These are phyloP conservation scores for Paramormyrops hopkinsi DNA, from an alignment of 2,797 vertebrate genomes.

Conservation along the genomic window DNA sequence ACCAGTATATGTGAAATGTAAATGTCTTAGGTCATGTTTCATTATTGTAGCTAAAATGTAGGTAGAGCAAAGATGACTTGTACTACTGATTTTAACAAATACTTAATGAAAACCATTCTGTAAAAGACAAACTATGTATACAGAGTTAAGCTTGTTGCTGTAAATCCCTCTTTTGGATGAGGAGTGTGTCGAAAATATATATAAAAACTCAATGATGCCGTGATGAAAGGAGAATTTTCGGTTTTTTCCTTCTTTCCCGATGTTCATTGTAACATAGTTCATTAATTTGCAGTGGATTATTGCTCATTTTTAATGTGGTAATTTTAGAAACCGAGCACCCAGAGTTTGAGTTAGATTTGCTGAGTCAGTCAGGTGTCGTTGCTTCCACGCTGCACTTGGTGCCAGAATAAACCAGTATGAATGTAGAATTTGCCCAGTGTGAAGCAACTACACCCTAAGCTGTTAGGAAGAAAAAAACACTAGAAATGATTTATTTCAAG, in stretches of 20 bases:
- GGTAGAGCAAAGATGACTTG: conserved; percentile 78
- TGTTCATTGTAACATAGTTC: conserved; percentile 77
- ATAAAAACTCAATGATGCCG: conserved; percentile 68
- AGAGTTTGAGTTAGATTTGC: conserved; percentile 71
- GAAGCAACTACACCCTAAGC: conserved; percentile 64
- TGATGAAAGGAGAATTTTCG: conserved; percentile 64
- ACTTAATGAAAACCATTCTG: conserved; percentile 61
- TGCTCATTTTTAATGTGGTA: conserved; percentile 84
- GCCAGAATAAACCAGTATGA: conserved; percentile 80
- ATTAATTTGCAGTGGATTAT: conserved; percentile 75
- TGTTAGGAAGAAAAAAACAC: conserved; percentile 55
- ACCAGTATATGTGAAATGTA: conserved; percentile 77
- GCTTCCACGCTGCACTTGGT: conserved; percentile 70
- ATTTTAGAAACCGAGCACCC: conserved; percentile 76
- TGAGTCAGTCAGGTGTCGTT: conserved; percentile 68
- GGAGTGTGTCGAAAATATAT: conserved; percentile 58
- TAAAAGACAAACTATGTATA: conserved; percentile 53
- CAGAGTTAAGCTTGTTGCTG: conserved; percentile 73
- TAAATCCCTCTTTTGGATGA: conserved; percentile 68
- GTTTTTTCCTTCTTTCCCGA: conserved; percentile 42
- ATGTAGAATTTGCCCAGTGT: conserved; percentile 78
- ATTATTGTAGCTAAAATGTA: conserved; percentile 77
- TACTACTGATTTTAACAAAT: conserved; percentile 86
- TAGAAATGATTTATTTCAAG: conserved; percentile 79
- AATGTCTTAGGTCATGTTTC: conserved; percentile 76